Base-by-base conservation (phyloP, 2,888 invertebrate species). In the Trichogramma dendrolimi region DNA sequence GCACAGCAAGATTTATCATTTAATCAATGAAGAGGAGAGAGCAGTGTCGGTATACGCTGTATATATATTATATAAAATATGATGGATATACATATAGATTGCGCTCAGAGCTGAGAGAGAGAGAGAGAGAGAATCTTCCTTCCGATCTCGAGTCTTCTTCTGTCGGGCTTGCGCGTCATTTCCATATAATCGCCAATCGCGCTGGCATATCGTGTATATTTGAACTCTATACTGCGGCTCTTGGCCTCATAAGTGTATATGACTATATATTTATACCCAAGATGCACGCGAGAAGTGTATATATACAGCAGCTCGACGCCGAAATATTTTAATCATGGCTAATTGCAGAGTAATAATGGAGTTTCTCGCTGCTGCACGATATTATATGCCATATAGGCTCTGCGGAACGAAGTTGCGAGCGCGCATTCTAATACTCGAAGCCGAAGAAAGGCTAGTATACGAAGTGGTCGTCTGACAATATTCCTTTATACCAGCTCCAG, bases 301-400 rank as follows among this genome's bases (percentile, higher is more conserved):
- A 48, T 11, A 48, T 11, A 48, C 11, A 48, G n/a, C 5, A 14
- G 7, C 6, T 48, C 11, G 76, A 76, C 73, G 71, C 76, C 77
- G 70, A 78, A 79, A 79, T 78, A 78, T 79, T 79, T 79, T 78
- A 79, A 79, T 79, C 75, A 77, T 76, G 71, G 78, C 78, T 78
- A 78, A 79, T 79, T 76, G 75, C 70, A 71, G 75, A 77, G 77
- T 76, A 78, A 79, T 78, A 78, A 79, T 76, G 75, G 76, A 77
- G 75, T 77, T 78, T 75, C 77, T 71, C 63, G 70, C 68, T 71
- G 65, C 70, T 67, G 1, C 27, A 27, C 27, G 27, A 27, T 27
- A 27, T 27, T 27, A 27, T 27, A 27, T 27, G 27, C 27, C 27
- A 27, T 2, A 27, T 27, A 27, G 27, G 27, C 27, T 27, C 27